Base-by-base conservation (phyloP, 2,113 vertebrate genomes). In the Malurus melanocephalus region DNA sequence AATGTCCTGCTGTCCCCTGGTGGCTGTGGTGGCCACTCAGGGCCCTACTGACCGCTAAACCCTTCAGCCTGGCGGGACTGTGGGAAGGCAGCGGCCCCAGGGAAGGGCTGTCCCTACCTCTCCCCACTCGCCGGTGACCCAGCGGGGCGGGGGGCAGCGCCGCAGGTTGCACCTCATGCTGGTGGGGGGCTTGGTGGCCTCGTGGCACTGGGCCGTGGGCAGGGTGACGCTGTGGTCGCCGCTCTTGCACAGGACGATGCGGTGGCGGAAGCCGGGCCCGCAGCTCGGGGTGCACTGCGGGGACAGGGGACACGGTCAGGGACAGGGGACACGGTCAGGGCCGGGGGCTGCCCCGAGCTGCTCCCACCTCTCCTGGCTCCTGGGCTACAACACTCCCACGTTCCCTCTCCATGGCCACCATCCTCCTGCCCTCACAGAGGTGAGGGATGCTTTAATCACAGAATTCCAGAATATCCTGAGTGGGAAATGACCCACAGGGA, bases 91-190 rank as follows among this genome's bases (percentile, higher is more conserved):
- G 42, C 6, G 42, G 42, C 42, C 21, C 46, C 46, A 22, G 4
- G 21, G 46, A 48, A 48, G 68, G 69, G 19, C 11, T 16, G 72
- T 72, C 74, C 68, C 40, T 96, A 99, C 99, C 98, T 99, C 98
- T 89, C 98, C 98, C 99, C 99, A 99, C 62, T 99, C 98, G 33
- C 99, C 98, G 0, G 96, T 94, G 90, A 99, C 97, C 99, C 99
- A 99, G 90, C 98, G 98, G 3, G 99, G 98, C 0, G 98, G 98
- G 4, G 99, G 99, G 91, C 99, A 99, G 69, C 98, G 98, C 88
- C 99, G 98, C 87, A 99, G 97, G 95, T 98, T 99, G 96, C 99
- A 99, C 93, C 99, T 98, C 96, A 99, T 98, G 95, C 98, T 99
- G 95, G 97, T 98, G 13, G 98, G 99, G 27, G 99, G 99, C 18